Evolutionary conservation across 2,797 vertebrate species (phyloP), one percentile per base, ranked within the genome.

Genomic region (Neoniphon sammara): DNA sequence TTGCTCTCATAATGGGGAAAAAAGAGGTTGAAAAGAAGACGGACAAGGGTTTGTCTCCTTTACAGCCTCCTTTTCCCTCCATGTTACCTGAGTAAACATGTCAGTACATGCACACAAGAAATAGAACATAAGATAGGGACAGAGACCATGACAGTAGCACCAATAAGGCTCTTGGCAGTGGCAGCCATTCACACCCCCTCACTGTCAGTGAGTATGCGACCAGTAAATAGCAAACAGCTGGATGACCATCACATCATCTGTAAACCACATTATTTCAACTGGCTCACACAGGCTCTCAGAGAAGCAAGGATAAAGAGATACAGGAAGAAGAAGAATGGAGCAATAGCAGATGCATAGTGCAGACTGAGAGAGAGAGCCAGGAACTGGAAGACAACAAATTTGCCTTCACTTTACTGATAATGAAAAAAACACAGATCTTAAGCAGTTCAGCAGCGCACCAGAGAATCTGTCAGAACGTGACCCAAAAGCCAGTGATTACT

Each of bases 1-100:
- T 58, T 63, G 57, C 39, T 68, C 57, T 78, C 57, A 15, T 49
- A 66, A 31, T 5, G 42, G 11, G 65, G 25, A 27, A 34, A 8
- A 34, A 34, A 8, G 31, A 34, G 31, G 31, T 34, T 34, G 31
- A 34, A 34, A 34, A 34, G 31, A 34, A 34, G 31, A 34, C 31
- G 5, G 31, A 34, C 31, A 34, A 34, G 31, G 5, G 31, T 57
- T 64, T 52, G 60, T n/a, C 36, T 6, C 82, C 63, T 75, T 78
- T 61, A 73, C 78, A 72, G 31, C 25, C 53, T n/a, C 46, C 11
- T 18, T 56, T 60, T 36, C 49, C 17, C 27, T n/a, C 30, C 18
- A 20, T 71, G 70, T 85, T 73, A 65, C 70, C 73, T 42, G 75
- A 66, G 70, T 78, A 83, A 84, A 83, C 65, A 69, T 58, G 64